Evolutionary conservation across 64 coral and sea anemone species (phyloP), one percentile per base, ranked within the genome.

Genomic region (Dendrophyllia cribrosa): DNA sequence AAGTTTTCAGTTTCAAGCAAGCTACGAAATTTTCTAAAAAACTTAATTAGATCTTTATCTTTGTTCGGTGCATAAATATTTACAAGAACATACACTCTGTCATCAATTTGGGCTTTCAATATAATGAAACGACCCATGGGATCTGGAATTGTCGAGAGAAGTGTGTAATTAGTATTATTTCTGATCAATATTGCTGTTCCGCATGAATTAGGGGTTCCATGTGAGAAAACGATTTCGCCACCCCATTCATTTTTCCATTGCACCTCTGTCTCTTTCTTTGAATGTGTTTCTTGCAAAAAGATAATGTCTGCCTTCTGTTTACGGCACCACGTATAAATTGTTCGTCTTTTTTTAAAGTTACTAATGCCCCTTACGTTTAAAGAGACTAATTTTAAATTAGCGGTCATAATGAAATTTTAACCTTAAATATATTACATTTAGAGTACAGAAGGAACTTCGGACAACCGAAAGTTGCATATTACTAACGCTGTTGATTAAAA

Each of bases 31-130:
- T 49, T 87, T 70, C 67, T 48, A 64, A 72, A 43, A 53, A 72
- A 87, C 67, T 87, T 70, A 72, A 58, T 59, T 59, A 34, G 51
- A 59, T 81, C 66, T 24, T 62, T 12, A 70, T n/a, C n/a, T n/a
- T n/a, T n/a, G n/a, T n/a, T n/a, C n/a, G n/a, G n/a, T n/a, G n/a
- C n/a, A n/a, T n/a, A 71, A 50, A 72, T 87, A 17, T 87, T 72
- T 22, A 68, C 19, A 9, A 70, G 5, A 25, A 72, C 55, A 55
- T 26, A 72, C 19, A 55, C 66, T 72, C 70, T 87, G 20, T 51
- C 88, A 66, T 69, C 52, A 10, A n/a, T n/a, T n/a, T n/a, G n/a
- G n/a, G n/a, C n/a, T n/a, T n/a, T n/a, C n/a, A n/a, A n/a, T n/a
- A n/a, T n/a, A n/a, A n/a, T n/a, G n/a, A n/a, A n/a, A n/a, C n/a